These are phyloP conservation scores for Eutolmus rufibarbis DNA, from an alignment of 2,888 invertebrate genomes.

Conservation along the genomic window DNA sequence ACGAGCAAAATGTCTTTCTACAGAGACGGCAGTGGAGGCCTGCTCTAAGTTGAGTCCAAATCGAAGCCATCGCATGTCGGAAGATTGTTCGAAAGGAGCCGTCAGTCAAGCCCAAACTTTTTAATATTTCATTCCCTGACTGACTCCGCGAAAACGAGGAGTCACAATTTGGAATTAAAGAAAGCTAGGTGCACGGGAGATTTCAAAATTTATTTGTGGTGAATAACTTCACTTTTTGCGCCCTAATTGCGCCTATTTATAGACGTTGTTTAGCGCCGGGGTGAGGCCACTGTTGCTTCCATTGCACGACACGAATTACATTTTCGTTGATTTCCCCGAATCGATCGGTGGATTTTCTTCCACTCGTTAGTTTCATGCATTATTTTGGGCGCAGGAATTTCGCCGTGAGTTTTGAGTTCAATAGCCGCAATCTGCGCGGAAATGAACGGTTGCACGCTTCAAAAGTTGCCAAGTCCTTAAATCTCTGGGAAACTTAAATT, in stretches of 20 bases:
- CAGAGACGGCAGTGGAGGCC: neutral
- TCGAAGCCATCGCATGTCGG: neutral
- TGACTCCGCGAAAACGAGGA: neutral
- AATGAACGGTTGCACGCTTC: neutral
- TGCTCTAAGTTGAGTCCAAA: neutral
- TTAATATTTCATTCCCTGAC: neutral
- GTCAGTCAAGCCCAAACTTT: neutral
- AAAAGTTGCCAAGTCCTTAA: neutral
- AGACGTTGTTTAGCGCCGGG: neutral
- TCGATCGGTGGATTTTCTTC: neutral
- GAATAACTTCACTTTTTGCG: neutral
- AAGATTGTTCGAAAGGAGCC: neutral
- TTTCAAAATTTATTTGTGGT: neutral
- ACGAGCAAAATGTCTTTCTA: no score
- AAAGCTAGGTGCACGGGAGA: neutral
- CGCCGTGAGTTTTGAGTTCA: neutral
- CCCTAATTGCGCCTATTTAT: constrained; percentile 13
- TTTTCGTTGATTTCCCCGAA: neutral
- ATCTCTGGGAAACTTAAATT: neutral
- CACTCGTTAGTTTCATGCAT: neutral
- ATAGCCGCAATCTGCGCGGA: neutral
- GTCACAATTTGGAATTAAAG: neutral
- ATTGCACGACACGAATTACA: neutral
- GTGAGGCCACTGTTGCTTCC: neutral
- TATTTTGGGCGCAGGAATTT: neutral